Evolutionary conservation across 2,888 invertebrate species (phyloP), one percentile per base, ranked within the genome.

Genomic region (Ophion ellenae): DNA sequence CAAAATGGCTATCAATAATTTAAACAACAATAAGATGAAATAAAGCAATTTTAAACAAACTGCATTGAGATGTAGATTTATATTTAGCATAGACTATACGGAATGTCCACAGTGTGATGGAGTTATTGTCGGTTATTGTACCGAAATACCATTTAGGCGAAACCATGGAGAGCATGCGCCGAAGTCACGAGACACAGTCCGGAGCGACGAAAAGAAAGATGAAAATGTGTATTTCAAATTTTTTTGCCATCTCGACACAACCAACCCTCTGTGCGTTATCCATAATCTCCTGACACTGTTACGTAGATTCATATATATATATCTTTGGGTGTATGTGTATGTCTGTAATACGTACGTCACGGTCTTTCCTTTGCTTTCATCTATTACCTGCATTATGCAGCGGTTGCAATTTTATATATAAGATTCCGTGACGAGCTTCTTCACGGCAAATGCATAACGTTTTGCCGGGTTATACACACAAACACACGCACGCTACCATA

Each of bases 351-450:
- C 70, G 47, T 64, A 67, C 53, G 74, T 79, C 67, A 28, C 61
- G 75, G 63, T 63, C 20, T 61, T 32, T 67, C 67, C 61, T 32
- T 63, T 32, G 17, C 66, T 70, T 69, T 76, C 75, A 53, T 47
- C 66, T 71, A 80, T 84, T 81, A 70, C 47, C 32, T 76, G 83
- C 84, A 83, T 87, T 79, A 84, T 81, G 85, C 77, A 85, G 85
- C 84, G 75, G 84, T 76, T 78, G 87, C 88, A 88, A 88, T 88
- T 88, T 85, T 78, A 84, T 84, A 76, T 71, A 76, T 71, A 85
- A 87, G 86, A 89, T 89, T 85, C 86, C 88, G 88, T 84, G 87
- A 84, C 86, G 84, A 64, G 70, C 40, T 86, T 59, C 20, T 24
- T 77, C 57, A 47, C 79, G n/a, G 36, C 40, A 32, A 36, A 53